phyloP scores from a whole-genome alignment of 2,113 vertebrate species.

The Cathartes aura region DNA sequence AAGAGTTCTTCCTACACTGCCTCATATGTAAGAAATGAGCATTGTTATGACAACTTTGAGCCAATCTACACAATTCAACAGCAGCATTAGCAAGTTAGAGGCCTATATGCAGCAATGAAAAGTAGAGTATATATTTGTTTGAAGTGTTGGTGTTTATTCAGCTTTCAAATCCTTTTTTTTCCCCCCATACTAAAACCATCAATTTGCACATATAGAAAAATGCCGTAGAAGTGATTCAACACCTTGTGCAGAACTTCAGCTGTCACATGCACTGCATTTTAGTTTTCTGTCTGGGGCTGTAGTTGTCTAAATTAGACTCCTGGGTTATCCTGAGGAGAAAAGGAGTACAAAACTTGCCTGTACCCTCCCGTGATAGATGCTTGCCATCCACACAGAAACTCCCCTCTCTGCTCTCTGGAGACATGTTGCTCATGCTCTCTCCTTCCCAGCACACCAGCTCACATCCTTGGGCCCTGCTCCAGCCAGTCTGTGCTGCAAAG shows the following conservation, averaged over 20 bases:
- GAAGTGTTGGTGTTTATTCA: neutral
- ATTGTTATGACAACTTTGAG: neutral
- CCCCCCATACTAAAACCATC: neutral
- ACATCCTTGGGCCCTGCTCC: neutral
- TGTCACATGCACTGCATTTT: neutral
- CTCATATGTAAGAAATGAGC: neutral
- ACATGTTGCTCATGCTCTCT: neutral
- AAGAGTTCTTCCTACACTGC: neutral
- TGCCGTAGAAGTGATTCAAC: neutral
- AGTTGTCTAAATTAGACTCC: neutral
- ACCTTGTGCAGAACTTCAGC: neutral
- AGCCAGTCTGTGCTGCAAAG: neutral
- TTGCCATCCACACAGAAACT: neutral
- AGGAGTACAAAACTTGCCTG: neutral
- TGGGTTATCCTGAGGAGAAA: neutral
- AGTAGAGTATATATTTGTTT: neutral
- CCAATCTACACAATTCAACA: neutral
- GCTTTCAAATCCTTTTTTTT: neutral
- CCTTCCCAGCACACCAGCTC: neutral
- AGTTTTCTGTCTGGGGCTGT: neutral
- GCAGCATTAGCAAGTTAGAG: neutral
- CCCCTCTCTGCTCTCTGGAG: neutral
- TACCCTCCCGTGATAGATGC: neutral
- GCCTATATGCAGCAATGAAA: neutral
- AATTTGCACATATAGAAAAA: neutral